Evolutionary conservation across 2,113 vertebrate species (phyloP).

Genomic region (Chaetorhynchus papuensis): DNA sequence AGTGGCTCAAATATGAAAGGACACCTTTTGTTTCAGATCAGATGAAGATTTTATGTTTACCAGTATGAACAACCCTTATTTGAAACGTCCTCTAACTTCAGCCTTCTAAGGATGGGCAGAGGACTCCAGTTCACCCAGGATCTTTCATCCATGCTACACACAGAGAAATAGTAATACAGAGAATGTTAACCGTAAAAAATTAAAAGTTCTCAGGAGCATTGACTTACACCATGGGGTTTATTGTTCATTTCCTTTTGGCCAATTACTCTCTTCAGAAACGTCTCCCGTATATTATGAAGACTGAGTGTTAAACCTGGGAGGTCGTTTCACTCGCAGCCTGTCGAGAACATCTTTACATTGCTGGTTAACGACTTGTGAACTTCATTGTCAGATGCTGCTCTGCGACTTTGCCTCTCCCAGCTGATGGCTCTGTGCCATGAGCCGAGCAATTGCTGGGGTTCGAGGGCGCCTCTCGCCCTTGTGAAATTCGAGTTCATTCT

Average conservation of each 20-base stretch:
- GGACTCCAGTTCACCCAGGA: background rate
- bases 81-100: background rate
- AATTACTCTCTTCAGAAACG: background rate
- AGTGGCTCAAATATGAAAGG: conserved; percentile 1
- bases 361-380: conserved; percentile 4
- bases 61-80: background rate
- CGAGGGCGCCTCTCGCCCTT: conserved; percentile 9
- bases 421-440: conserved; percentile 9
- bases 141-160: background rate
- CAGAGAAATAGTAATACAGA: background rate
- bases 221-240: background rate
- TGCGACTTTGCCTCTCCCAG: background rate
- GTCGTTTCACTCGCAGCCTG: conserved; percentile 40
- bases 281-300: background rate
- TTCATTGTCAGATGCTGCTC: conserved; percentile 18
- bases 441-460: background rate
- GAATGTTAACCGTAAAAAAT: background rate
- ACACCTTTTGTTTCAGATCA: background rate
- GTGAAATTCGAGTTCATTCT: conserved; percentile 40
- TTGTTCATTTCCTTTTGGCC: background rate
- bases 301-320: background rate
- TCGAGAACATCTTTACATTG: conserved; percentile 16
- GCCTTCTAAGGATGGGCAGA: background rate
- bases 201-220: background rate
- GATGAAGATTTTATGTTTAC: background rate